phyloP scores from a whole-genome alignment of 1,140 invertebrate genomes.

The Plutomurus gul region DNA sequence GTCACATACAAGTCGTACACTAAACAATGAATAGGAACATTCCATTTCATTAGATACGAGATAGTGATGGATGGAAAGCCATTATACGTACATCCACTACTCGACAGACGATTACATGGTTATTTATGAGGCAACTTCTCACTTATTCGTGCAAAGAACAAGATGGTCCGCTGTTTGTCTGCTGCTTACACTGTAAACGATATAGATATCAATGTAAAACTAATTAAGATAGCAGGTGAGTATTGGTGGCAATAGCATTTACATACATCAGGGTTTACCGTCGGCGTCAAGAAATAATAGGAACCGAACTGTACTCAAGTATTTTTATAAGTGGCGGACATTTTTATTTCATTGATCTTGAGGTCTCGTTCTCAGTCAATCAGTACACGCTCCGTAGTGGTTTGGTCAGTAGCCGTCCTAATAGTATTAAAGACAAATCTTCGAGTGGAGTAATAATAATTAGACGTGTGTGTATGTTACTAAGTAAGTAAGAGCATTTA shows the following conservation, averaged over 20 bases:
- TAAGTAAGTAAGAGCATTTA: too few species aligned
- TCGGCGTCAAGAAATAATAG: background rate
- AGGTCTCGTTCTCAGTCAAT: too few species aligned
- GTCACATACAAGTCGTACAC: background rate
- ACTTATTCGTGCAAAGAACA: background rate
- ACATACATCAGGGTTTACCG: too few species aligned
- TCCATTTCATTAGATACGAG: background rate
- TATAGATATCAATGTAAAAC: background rate
- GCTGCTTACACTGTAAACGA: background rate
- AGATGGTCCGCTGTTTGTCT: background rate
- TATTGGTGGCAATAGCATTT: too few species aligned
- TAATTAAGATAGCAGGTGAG: background rate
- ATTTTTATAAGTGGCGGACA: slow-evolving; percentile 9
- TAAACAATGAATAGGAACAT: background rate
- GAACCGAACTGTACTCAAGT: background rate
- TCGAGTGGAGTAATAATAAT: too few species aligned
- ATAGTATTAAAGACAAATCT: too few species aligned
- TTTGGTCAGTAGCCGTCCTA: too few species aligned
- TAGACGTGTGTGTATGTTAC: too few species aligned
- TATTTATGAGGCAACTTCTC: slow-evolving; percentile 14
- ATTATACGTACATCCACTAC: background rate
- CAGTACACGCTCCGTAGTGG: too few species aligned
- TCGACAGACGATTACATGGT: background rate
- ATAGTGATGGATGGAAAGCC: too few species aligned
- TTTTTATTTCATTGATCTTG: background rate